These are phyloP conservation scores for Melanostoma scalare DNA, from an alignment of 2,888 invertebrate species.

Conservation along the genomic window DNA sequence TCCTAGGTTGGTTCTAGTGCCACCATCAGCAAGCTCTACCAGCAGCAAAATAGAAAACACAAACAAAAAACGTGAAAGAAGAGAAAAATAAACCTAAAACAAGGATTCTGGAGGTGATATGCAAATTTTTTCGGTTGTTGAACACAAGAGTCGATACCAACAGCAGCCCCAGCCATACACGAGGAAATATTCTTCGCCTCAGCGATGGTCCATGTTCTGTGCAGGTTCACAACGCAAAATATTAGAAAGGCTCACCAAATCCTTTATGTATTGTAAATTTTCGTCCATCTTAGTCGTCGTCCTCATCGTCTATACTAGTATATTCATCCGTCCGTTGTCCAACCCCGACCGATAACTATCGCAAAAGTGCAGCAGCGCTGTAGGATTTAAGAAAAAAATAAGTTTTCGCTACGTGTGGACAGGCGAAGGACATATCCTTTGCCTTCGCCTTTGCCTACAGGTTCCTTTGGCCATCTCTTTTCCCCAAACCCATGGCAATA, in stretches of 20 bases:
- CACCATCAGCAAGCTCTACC: constrained; percentile 26
- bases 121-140: constrained; percentile 71
- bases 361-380: constrained; percentile 51
- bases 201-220: constrained; percentile 39
- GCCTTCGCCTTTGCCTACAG: constrained; percentile 63
- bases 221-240: constrained; percentile 69
- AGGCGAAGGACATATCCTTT: constrained; percentile 70
- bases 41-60: constrained; percentile 49
- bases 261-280: constrained; percentile 64
- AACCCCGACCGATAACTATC: constrained; percentile 58
- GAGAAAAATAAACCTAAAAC: constrained; percentile 51
- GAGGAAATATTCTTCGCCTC: constrained; percentile 70
- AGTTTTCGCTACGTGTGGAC: constrained; percentile 66
- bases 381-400: constrained; percentile 68
- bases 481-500: constrained; percentile 23
- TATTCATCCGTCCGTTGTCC: constrained; percentile 49
- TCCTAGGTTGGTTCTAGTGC: constrained; percentile 50
- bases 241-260: constrained; percentile 70
- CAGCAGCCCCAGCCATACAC: constrained; percentile 48
- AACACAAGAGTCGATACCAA: constrained; percentile 64
- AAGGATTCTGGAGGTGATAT: constrained; percentile 71
- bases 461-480: constrained; percentile 43
- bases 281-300: constrained; percentile 58
- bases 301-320: constrained; percentile 26
- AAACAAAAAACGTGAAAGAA: constrained; percentile 26